Conservation (phyloP, 1,140 invertebrate genomes). For the Pseudomyrmex gracilis region DNA sequence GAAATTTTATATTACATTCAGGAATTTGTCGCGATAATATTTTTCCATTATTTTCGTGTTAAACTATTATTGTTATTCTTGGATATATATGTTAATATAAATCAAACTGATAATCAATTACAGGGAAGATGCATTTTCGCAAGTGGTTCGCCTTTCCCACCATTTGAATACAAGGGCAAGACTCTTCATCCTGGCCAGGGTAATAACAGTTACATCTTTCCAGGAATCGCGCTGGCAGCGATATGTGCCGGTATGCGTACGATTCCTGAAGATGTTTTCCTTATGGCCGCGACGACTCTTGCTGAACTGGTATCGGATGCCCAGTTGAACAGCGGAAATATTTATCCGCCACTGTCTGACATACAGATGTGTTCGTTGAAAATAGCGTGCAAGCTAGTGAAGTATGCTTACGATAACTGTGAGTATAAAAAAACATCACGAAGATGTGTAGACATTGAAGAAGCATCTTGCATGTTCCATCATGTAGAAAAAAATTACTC, state of each 20-base stretch:
- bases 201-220: conserved; percentile 99
- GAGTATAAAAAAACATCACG: conserved; percentile 77
- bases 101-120: conserved; percentile 18
- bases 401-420: conserved; percentile 95
- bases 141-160: conserved; percentile 96
- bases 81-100: neutral
- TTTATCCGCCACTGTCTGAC: conserved; percentile 96
- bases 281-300: conserved; percentile 94
- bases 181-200: conserved; percentile 95
- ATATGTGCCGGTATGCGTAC: conserved; percentile 93
- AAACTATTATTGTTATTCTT: neutral
- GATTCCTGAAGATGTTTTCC: conserved; percentile 95
- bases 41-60: neutral
- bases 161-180: conserved; percentile 92
- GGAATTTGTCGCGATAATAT: no score
- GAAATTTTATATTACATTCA: conserved; percentile 7
- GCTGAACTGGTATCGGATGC: conserved; percentile 93
- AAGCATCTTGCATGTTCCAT: neutral
- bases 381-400: conserved; percentile 94
- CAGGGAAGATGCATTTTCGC: conserved; percentile 95
- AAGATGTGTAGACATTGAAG: neutral
- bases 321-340: conserved; percentile 94
- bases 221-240: conserved; percentile 95
- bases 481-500: neutral
- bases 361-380: conserved; percentile 95